Evolutionary conservation across 2,888 invertebrate species (phyloP).

Genomic region (Herminia tarsipennalis): DNA sequence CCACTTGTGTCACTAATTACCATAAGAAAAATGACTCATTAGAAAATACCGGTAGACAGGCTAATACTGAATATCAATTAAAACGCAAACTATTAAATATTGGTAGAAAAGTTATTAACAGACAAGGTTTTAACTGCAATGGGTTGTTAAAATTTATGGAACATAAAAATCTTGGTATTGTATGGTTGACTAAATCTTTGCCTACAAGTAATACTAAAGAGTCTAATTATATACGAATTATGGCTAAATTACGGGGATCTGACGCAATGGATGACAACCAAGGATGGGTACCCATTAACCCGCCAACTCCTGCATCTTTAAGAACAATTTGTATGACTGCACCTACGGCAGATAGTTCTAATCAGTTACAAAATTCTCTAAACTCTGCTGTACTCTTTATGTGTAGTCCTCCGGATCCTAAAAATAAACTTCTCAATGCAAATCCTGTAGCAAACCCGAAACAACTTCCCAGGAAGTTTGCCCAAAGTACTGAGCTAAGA

Average conservation of each 20-base stretch:
- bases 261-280: conserved; percentile 33
- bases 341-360: not conserved
- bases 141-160: conserved; percentile 71
- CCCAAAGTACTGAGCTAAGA: conserved; percentile 20
- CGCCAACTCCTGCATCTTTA: not conserved
- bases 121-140: conserved; percentile 58
- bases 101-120: conserved; percentile 69
- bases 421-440: conserved; percentile 51
- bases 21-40: conserved; percentile 41
- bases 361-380: not conserved
- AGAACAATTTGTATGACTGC: not conserved
- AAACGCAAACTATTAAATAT: conserved; percentile 74
- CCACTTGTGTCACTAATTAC: conserved; percentile 58
- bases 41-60: conserved; percentile 23
- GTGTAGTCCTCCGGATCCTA: conserved; percentile 22
- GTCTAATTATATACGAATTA: conserved; percentile 57
- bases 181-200: conserved; percentile 54
- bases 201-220: conserved; percentile 30
- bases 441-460: conserved; percentile 76
- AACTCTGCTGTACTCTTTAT: conserved; percentile 22
- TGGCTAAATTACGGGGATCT: conserved; percentile 51
- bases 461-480: conserved; percentile 60
- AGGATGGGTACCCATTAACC: conserved; percentile 44
- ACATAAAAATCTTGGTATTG: conserved; percentile 63
- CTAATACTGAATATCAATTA: conserved; percentile 51